Base-by-base conservation (phyloP, 2,888 invertebrate genomes). In the Lasioglossum vierecki region DNA sequence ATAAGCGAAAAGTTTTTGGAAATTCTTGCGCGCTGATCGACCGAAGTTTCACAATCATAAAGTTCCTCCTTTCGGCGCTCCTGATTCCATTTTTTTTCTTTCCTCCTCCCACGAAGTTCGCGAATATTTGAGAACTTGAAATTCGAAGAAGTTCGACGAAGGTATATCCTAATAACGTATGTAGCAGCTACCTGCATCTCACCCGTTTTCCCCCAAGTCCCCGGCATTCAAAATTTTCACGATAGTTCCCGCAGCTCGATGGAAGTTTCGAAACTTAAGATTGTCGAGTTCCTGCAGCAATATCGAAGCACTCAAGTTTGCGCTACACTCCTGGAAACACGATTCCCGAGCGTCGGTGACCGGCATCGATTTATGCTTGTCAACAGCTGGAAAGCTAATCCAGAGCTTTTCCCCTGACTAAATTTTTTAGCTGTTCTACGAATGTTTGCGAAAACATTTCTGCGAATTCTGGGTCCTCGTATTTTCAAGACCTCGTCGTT, bases 211-310 rank as follows among this genome's bases (percentile, higher is more conserved):
- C 41, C 41, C 5, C n/a, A 70, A 44, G 13, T n/a, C 22, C 26
- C 13, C 4, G 70, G 39, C 39, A 71, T 44, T 71, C 44, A n/a
- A 71, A n/a, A 71, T 71, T 71, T 71, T 44, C 41, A 13, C 41
- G 44, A 71, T 44, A 71, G 70, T 71, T 71, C 22, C 70, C 70
- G 39, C 30, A 39, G 22, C 70, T 11, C 18, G 70, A 39, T 5
- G 39, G 41, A 39, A 70, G 22, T 70, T 70, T 22, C n/a, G 41
- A 26, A 71, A 71, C 70, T 71, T 71, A 26, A 41, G 39, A 71
- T 71, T 44, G 70, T 71, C 70, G 70, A 71, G 70, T 44, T 71
- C n/a, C 44, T n/a, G 15, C 15, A 71, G 26, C 44, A 71, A 71
- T 71, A 71, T 44, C 26, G 70, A n/a, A 13, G 26, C 44, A 5